phyloP scores from a whole-genome alignment of 2,113 vertebrate species.

The Aegypius monachus region DNA sequence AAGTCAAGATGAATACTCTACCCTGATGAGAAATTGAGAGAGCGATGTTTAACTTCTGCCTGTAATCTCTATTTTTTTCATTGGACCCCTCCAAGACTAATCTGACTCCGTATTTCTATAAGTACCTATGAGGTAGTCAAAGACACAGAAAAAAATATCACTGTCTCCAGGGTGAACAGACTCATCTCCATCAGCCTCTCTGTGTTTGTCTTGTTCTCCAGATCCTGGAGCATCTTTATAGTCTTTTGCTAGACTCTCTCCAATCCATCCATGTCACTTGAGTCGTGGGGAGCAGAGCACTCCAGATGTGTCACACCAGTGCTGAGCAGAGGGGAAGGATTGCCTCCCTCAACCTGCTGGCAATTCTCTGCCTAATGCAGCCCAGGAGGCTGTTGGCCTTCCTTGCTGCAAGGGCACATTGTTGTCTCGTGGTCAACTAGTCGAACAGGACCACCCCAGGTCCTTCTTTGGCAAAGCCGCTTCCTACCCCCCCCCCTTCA shows the following conservation, averaged over 20 bases:
- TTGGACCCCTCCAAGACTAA: neutral
- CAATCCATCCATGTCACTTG: accelerated
- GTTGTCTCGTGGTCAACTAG: neutral
- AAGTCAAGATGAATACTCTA: neutral
- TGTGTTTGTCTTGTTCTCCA: neutral
- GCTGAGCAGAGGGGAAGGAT: neutral
- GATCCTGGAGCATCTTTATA: neutral
- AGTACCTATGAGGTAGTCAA: neutral
- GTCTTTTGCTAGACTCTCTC: neutral
- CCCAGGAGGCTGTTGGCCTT: no score
- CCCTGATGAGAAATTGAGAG: neutral
- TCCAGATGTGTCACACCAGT: neutral
- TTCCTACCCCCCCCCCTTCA: neutral
- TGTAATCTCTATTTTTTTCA: neutral
- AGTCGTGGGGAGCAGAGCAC: neutral
- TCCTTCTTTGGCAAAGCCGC: neutral
- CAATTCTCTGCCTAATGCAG: neutral
- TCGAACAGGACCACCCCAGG: accelerated
- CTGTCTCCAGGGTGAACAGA: neutral
- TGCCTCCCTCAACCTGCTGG: neutral
- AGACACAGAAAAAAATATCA: neutral
- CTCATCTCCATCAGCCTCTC: neutral
- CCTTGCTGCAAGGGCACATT: neutral
- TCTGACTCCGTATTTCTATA: neutral
- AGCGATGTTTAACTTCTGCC: accelerated